phyloP scores from a whole-genome alignment of 2,888 invertebrate genomes.

The Heliconius cydno region DNA sequence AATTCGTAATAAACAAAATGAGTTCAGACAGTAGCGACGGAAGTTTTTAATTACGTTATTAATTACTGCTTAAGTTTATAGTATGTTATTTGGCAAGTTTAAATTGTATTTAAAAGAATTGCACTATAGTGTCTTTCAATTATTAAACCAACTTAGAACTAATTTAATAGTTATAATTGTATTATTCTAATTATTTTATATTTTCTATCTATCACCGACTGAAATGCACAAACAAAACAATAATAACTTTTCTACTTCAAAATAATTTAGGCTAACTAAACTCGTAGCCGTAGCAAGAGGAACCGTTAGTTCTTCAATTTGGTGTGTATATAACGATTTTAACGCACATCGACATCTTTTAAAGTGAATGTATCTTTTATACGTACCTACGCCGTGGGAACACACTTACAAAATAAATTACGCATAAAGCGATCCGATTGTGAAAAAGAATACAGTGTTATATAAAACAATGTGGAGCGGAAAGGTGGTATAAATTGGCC shows the following conservation, averaged over 20 bases:
- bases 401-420: slow-evolving; percentile 32
- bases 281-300: neutral
- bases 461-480: slow-evolving; percentile 39
- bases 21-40: slow-evolving; percentile 15
- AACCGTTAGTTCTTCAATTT: slow-evolving; percentile 30
- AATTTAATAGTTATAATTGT: too few relatives aligned
- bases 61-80: neutral
- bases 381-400: slow-evolving; percentile 40
- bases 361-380: slow-evolving; percentile 38
- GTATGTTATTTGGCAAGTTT: slow-evolving; percentile 8
- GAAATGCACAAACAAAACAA: neutral
- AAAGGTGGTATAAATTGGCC: slow-evolving; percentile 31
- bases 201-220: neutral
- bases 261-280: slow-evolving; percentile 10
- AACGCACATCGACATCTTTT: slow-evolving; percentile 29
- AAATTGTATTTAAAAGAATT: neutral
- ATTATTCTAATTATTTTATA: neutral
- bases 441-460: slow-evolving; percentile 39
- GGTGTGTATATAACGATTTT: slow-evolving; percentile 14
- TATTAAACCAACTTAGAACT: too few relatives aligned
- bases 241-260: neutral
- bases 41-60: slow-evolving; percentile 15
- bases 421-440: slow-evolving; percentile 36
- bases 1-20: slow-evolving; percentile 14
- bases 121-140: neutral